phyloP scores from a whole-genome alignment of 2,888 invertebrate species.

The Crepidodera aurea region DNA sequence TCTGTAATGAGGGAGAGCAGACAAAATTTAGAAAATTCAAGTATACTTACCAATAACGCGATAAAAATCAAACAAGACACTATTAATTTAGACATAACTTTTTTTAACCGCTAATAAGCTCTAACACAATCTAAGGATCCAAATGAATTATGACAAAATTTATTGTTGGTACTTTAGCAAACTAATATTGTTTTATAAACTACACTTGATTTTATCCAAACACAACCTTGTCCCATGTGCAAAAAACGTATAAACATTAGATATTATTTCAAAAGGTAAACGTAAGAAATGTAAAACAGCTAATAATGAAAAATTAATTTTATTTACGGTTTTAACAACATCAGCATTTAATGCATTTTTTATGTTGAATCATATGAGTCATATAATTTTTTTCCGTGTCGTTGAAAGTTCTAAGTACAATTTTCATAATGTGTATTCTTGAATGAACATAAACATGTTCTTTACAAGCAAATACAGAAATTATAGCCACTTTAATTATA shows the following conservation, averaged over 20 bases:
- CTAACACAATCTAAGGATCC: no score
- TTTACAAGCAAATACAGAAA: no score
- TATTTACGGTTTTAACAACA: not conserved
- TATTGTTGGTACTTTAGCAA: no score
- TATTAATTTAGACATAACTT: no score
- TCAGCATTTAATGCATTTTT: not conserved
- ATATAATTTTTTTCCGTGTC: not conserved
- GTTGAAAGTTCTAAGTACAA: no score
- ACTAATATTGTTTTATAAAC: conserved; percentile 27
- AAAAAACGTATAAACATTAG: conserved; percentile 17
- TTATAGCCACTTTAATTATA: no score
- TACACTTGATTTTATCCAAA: conserved; percentile 21
- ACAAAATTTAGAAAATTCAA: not conserved
- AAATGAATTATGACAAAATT: not conserved
- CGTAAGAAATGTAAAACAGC: not conserved
- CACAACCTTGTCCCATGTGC: conserved; percentile 30
- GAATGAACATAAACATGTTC: no score
- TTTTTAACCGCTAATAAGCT: no score
- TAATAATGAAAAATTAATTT: not conserved
- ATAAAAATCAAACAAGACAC: not conserved
- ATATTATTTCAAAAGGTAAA: conserved; percentile 1
- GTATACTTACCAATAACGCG: not conserved
- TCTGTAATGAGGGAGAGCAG: no score
- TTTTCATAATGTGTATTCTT: no score
- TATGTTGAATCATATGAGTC: not conserved